Base-by-base conservation (phyloP, 2,888 invertebrate species). In the Hemistola chrysoprasaria region DNA sequence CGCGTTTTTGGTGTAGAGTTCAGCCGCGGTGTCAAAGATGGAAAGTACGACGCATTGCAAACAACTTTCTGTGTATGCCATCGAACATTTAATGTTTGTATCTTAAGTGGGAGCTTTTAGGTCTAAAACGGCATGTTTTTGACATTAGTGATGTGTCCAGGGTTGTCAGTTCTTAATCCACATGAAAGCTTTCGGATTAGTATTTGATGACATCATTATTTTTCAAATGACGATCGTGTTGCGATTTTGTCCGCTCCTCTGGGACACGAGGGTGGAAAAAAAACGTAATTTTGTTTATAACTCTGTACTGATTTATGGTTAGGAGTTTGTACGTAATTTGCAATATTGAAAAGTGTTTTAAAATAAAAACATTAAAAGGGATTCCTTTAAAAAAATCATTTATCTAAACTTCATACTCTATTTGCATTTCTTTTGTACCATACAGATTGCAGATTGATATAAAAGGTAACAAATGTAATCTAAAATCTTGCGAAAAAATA, bases 161-260 rank as follows among this genome's bases (percentile, higher is more conserved):
- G 40, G 34, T 62, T 68, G 67, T 71, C 49, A 40, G 45, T 56
- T 47, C 71, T 76, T 84, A 88, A 88, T 88, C 85, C 87, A 84
- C 85, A 86, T 84, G 87, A 88, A 88, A 88, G 88, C 88, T 84
- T 82, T 79, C 61, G 82, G 86, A 88, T 88, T 88, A 88, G 87
- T 83, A 84, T 88, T 87, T 88, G 87, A 87, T 88, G 88, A 87
- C 84, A 75, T 88, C 88, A 88, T 88, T 88, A 88, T 86, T 86
- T 82, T 76, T 70, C 76, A 73, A 81, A 87, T 81, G 81, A 81
- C 78, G 72, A 81, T 86, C 81, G 77, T 74, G 82, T 86, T 71
- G 79, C 84, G 74, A 82, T 83, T 81, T 73, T 75, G 69, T 70
- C 56, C 55, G n/a, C n/a, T 65, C 74, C 65, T 74, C 65, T 61